phyloP scores from a whole-genome alignment of 2,113 vertebrate species.

The Marmota monax region DNA sequence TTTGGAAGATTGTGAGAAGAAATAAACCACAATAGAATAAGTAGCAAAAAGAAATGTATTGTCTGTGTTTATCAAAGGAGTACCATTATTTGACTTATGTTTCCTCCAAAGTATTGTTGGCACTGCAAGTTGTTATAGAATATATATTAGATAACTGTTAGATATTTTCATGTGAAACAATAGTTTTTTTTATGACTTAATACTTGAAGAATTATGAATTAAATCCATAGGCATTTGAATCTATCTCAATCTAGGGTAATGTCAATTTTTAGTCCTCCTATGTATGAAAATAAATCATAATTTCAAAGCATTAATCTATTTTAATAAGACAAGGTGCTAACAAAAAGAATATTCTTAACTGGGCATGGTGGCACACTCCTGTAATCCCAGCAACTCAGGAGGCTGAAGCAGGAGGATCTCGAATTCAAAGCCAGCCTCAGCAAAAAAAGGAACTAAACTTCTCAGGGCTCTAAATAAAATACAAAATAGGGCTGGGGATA shows the following conservation, averaged over 20 bases:
- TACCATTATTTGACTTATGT: neutral
- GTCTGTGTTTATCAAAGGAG: neutral
- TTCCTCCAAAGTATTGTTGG: neutral
- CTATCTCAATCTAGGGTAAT: neutral
- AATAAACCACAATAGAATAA: neutral
- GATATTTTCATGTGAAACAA: neutral
- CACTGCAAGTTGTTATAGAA: neutral
- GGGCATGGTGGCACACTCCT: no score
- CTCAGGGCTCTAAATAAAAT: no score
- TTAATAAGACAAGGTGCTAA: slow-evolving; percentile 5
- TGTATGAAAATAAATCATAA: neutral
- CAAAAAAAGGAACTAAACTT: no score
- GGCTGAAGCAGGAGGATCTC: no score
- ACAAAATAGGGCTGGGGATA: no score
- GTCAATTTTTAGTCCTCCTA: neutral
- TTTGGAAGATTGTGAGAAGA: neutral
- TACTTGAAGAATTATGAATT: neutral
- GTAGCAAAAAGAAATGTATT: neutral
- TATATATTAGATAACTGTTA: neutral
- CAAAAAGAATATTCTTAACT: neutral
- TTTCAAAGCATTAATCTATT: neutral
- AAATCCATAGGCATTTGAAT: neutral
- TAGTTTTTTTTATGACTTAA: neutral
- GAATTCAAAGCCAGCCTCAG: no score
- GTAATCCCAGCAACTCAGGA: no score